phyloP scores from a whole-genome alignment of 2,797 vertebrate genomes.

The Streptopelia turtur region DNA sequence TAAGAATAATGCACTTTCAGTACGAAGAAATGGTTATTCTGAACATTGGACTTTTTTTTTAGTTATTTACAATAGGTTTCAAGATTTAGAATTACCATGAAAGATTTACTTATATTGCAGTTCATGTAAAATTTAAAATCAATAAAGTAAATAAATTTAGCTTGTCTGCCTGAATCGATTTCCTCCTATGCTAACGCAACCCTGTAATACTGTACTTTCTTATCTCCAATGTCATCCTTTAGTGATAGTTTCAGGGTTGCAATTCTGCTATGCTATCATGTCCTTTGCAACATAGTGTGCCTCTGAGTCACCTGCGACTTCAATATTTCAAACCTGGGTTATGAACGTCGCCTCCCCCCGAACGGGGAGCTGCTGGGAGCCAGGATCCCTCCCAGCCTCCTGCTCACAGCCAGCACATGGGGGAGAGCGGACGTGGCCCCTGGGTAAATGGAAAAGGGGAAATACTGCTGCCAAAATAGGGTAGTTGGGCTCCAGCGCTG shows the following conservation, averaged over 20 bases:
- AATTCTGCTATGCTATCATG: conserved; percentile 52
- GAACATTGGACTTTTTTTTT: conserved; percentile 68
- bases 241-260: conserved; percentile 59
- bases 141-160: conserved; percentile 85
- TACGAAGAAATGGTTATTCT: conserved; percentile 71
- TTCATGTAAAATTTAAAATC: conserved; percentile 86
- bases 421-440: not conserved
- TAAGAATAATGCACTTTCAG: conserved; percentile 76
- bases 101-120: conserved; percentile 83
- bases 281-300: not conserved
- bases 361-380: not conserved
- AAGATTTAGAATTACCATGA: conserved; percentile 81
- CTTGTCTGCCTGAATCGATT: conserved; percentile 81
- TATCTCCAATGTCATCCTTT: conserved; percentile 77
- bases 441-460: not conserved
- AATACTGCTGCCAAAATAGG: not conserved
- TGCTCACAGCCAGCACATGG: not conserved
- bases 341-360: not conserved
- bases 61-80: conserved; percentile 82
- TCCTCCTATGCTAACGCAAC: conserved; percentile 65
- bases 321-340: conserved; percentile 42
- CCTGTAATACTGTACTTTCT: conserved; percentile 71
- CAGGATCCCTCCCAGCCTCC: not conserved
- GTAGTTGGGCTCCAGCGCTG: not conserved
- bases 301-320: not conserved